Conservation (phyloP, 2,113 vertebrate species). For the Mustela lutreola region DNA sequence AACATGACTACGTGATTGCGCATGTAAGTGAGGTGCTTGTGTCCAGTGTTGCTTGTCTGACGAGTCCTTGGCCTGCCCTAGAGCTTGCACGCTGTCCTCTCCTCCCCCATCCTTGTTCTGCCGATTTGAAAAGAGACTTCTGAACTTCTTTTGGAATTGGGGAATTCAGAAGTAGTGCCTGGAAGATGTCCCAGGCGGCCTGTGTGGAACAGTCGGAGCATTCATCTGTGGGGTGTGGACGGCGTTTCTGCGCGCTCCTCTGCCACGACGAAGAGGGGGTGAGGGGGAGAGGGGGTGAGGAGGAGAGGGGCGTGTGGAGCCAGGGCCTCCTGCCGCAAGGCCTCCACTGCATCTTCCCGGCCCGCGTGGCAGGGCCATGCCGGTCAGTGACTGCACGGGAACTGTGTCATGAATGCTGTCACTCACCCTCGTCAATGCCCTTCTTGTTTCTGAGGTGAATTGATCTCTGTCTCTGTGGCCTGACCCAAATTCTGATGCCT, state of each 20-base stretch:
- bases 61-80: neutral
- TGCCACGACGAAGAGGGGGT: neutral
- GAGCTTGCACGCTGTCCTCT: neutral
- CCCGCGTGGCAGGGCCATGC: neutral
- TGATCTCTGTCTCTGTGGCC: constrained; percentile 36
- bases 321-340: neutral
- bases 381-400: neutral
- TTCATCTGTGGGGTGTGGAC: neutral
- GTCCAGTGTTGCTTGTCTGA: neutral
- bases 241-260: neutral
- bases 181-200: neutral
- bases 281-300: too few relatives aligned
- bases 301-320: neutral
- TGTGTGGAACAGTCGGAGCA: neutral
- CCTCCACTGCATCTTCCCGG: neutral
- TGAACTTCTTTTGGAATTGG: neutral
- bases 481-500: constrained; percentile 61
- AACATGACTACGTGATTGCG: neutral
- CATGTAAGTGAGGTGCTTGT: fast-evolving
- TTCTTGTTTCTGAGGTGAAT: constrained; percentile 69
- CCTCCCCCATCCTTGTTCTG: neutral
- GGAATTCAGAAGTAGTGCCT: neutral
- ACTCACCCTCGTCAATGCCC: neutral
- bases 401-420: neutral
- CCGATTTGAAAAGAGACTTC: neutral